phyloP scores from a whole-genome alignment of 1,140 invertebrate genomes.

The Zaprionus ornatus region DNA sequence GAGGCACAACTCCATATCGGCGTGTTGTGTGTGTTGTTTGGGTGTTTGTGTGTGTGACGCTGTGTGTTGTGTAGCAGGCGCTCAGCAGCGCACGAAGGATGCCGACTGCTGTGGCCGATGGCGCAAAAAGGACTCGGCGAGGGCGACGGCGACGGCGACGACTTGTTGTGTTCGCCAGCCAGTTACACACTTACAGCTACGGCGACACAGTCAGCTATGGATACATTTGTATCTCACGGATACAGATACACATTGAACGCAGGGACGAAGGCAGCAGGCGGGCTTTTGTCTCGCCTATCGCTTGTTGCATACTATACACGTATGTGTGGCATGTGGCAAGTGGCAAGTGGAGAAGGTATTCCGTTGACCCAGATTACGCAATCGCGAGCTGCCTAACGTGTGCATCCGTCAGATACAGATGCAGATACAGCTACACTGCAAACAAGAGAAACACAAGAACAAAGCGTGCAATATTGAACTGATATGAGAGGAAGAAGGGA shows the following conservation, averaged over 20 bases:
- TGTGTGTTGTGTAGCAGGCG: conserved; percentile 75
- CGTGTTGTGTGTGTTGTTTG: conserved; percentile 17
- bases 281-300: conserved; percentile 8
- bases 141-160: neutral
- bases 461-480: neutral
- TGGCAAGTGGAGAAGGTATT: conserved; percentile 55
- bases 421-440: neutral
- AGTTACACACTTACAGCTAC: neutral
- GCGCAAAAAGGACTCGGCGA: neutral
- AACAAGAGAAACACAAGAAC: neutral
- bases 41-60: conserved; percentile 69
- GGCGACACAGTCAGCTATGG: conserved; percentile 13
- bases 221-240: conserved; percentile 71
- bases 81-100: conserved; percentile 47
- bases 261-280: neutral
- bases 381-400: conserved; percentile 39
- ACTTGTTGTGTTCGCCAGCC: conserved; percentile 37
- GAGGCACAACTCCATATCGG: neutral
- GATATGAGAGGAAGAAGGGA: neutral
- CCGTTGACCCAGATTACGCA: conserved; percentile 77
- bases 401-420: conserved; percentile 7
- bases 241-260: conserved; percentile 16
- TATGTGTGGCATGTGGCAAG: conserved; percentile 26
- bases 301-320: conserved; percentile 35
- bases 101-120: neutral